Conservation (phyloP, 1,140 invertebrate species). For the Brachionus manjavacas region DNA sequence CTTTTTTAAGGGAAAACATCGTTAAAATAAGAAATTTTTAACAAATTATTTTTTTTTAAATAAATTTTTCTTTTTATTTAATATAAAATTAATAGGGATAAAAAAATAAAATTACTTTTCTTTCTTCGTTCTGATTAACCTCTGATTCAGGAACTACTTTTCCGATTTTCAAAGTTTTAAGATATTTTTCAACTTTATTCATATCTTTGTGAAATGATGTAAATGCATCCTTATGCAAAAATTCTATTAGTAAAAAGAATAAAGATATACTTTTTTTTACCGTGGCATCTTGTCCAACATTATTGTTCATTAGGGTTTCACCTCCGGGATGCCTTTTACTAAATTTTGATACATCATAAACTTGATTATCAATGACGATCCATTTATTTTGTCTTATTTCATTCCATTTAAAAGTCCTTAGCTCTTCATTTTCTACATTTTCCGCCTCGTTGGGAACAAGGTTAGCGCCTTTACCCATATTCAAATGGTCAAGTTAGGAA, state of each 20-base stretch:
- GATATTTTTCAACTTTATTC: neutral
- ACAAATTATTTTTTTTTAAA: too few species aligned
- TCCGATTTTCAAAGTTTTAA: neutral
- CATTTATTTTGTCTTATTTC: conserved; percentile 46
- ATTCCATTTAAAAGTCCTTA: conserved; percentile 48
- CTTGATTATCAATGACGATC: conserved; percentile 52
- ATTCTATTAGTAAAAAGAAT: too few species aligned
- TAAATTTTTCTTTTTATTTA: too few species aligned
- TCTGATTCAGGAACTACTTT: neutral
- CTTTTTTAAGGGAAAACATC: neutral
- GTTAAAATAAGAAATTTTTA: neutral
- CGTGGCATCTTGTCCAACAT: conserved; percentile 55
- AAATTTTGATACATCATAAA: conserved; percentile 54
- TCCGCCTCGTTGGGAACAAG: neutral
- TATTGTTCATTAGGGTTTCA: conserved; percentile 50
- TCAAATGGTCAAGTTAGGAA: neutral
- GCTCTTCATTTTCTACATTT: neutral
- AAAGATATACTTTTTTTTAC: neutral
- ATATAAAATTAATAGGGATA: too few species aligned
- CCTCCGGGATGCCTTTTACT: conserved; percentile 54
- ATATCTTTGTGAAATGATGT: neutral
- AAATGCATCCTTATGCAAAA: conserved; percentile 25
- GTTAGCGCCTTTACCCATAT: conserved; percentile 12
- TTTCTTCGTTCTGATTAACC: neutral
- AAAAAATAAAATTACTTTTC: too few species aligned